Base-by-base conservation (phyloP, 2,797 vertebrate species). In the Cirrhinus molitorella region DNA sequence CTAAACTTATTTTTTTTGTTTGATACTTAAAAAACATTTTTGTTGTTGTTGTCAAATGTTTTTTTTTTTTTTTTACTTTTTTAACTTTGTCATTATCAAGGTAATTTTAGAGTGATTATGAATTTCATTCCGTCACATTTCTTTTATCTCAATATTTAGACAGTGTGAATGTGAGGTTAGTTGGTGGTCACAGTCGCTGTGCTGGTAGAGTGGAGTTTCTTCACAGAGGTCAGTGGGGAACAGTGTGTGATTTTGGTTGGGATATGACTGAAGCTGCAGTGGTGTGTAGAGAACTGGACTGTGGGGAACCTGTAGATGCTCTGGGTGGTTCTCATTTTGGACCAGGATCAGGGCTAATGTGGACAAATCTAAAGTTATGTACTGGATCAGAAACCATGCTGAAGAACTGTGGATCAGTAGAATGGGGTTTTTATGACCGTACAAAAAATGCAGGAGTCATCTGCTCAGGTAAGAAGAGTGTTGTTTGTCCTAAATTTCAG, bases 211-310 rank as follows among this genome's bases (percentile, higher is more conserved):
- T 66, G 31, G 63, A 25, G 55, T 1, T 59, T 23, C 21, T 1
- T 57, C 53, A 55, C 3, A 11, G 1, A 1, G 21, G 53, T n/a
- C 21, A n/a, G 21, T 55, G 21, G 53, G 53, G 53, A 23, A 57
- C 53, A 23, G 31, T 67, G 94, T 81, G 88, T 53, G 53, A 85
- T 12, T 12, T 67, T 87, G 59, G 3, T 0, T 93, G 91, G 91
- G 7, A 51, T 57, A 23, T 23, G 3, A 17, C 63, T 0, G 87
- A 89, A 16, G 81, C 83, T 11, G 13, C 77, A 0, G 87, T 94
- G 72, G 9, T 91, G 59, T 94, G 93, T 80, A 45, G 2, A 59
- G 55, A 59, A 10, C 55, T 59, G 55, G 11, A 5, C n/a, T 59
- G 55, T 59, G 55, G 55, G 25, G 11, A 59, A 23, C 53, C 21